These are phyloP conservation scores for Sitobion miscanthi DNA, from an alignment of 1,140 invertebrate genomes.

Conservation along the genomic window DNA sequence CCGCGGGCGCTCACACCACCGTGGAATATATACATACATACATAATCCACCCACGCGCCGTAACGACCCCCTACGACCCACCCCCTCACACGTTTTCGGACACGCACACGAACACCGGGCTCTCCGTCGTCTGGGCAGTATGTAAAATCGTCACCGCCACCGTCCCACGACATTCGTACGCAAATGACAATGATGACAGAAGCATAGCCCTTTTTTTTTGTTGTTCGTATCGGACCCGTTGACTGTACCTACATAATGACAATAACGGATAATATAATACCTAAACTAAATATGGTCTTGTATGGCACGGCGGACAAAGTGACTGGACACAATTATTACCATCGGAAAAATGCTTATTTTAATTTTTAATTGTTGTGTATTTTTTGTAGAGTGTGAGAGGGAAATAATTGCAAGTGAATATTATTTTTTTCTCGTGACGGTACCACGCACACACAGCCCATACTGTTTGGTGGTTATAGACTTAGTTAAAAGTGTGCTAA, in stretches of 20 bases:
- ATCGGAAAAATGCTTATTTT: background rate
- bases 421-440: background rate
- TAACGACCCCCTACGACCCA: background rate
- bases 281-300: background rate
- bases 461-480: background rate
- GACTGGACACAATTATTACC: background rate
- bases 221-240: background rate
- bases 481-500: too few species aligned
- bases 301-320: background rate
- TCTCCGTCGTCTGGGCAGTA: background rate
- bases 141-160: background rate
- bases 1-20: background rate
- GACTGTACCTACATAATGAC: background rate
- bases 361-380: background rate
- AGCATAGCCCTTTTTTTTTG: background rate
- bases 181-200: background rate
- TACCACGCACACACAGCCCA: background rate
- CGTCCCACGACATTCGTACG: background rate
- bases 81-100: background rate
- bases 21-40: background rate
- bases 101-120: background rate
- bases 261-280: background rate
- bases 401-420: background rate
- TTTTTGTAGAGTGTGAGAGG: background rate
- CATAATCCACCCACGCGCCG: background rate